Evolutionary conservation across 2,113 vertebrate genomes (phyloP).

Genomic region (Ailuropoda melanoleuca): DNA sequence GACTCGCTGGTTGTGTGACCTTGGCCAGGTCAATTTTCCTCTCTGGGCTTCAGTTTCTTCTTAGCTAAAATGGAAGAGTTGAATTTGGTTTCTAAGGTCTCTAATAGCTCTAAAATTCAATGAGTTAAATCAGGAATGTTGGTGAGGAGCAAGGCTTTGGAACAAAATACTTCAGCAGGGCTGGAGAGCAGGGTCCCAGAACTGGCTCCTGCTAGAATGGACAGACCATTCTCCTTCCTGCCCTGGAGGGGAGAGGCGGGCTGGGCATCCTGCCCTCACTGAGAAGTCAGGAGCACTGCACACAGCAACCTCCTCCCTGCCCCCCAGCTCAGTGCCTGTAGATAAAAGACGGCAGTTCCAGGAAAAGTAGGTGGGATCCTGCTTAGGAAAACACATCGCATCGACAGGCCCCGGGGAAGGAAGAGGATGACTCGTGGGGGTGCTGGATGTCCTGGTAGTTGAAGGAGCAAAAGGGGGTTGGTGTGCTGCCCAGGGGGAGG

Average conservation of each 20-base stretch:
- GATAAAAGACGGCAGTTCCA: slow-evolving; percentile 48
- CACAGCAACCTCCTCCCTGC: neutral
- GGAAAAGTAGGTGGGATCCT: neutral
- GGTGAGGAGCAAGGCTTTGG: neutral
- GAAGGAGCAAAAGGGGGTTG: neutral
- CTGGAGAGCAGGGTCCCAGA: neutral
- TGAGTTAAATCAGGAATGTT: neutral
- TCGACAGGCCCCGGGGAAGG: neutral
- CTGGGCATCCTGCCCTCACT: neutral
- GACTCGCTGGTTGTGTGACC: neutral
- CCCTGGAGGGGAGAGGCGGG: fast-evolving
- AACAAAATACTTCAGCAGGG: neutral
- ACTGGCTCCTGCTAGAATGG: neutral
- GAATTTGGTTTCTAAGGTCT: neutral
- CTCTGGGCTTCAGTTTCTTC: slow-evolving; percentile 1
- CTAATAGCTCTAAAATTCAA: neutral
- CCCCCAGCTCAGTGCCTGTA: neutral
- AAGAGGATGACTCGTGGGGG: neutral
- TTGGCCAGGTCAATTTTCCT: neutral
- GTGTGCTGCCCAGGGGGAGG: neutral
- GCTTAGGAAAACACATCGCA: neutral
- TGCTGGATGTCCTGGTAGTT: neutral
- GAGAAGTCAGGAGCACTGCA: neutral
- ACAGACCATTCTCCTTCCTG: neutral
- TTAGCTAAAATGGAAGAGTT: neutral